A percentile compares a stretch with the other conserved stretches of the same genome.
phyloP scores from a whole-genome alignment of 2,797 vertebrate species.

The Lates japonicus region DNA sequence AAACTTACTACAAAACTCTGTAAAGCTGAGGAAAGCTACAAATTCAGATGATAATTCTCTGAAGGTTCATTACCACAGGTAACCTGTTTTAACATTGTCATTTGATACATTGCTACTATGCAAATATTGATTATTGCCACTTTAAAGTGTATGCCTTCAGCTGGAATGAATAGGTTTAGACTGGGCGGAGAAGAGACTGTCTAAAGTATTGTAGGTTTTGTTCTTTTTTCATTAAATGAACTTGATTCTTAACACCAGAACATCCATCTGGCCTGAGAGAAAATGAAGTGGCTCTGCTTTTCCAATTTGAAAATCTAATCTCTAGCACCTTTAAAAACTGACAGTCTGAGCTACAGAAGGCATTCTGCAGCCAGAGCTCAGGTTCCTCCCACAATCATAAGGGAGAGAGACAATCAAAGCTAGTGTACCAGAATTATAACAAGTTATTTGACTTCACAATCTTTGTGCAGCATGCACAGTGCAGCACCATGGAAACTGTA shows the following conservation, averaged over 20 bases:
- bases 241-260: slow-evolving; percentile 4
- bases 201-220: not conserved
- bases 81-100: not conserved
- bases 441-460: slow-evolving; percentile 23
- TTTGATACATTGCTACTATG: too few species aligned
- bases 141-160: too few species aligned
- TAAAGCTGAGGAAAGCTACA: not conserved
- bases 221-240: not conserved
- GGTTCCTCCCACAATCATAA: slow-evolving; percentile 14
- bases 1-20: not conserved
- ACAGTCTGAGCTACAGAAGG: slow-evolving; percentile 1
- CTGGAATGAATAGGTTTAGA: not conserved
- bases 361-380: slow-evolving; percentile 19
- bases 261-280: slow-evolving; percentile 11
- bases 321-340: slow-evolving; percentile 9
- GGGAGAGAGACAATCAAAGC: slow-evolving; percentile 31
- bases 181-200: not conserved
- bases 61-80: not conserved
- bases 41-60: not conserved
- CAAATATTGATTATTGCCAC: too few species aligned
- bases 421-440: not conserved
- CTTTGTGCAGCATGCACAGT: slow-evolving; percentile 3
- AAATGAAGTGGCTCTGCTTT: not conserved
- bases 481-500: slow-evolving; percentile 1
- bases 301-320: too few species aligned